phyloP scores from a whole-genome alignment of 2,888 invertebrate genomes.

The Glomeris marginata region DNA sequence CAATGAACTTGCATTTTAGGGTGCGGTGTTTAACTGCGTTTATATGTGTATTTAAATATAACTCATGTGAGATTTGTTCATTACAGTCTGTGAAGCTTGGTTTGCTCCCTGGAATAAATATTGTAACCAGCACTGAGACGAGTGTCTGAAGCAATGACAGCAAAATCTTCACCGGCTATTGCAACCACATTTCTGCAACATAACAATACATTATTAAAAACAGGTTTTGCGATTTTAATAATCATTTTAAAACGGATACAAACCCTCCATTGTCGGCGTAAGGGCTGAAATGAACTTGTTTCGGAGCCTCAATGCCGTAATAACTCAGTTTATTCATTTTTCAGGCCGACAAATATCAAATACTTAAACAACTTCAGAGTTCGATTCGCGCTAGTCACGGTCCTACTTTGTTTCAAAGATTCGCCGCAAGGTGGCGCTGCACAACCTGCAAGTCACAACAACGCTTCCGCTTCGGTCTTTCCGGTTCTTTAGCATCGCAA shows the following conservation, averaged over 20 bases:
- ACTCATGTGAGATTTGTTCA: background rate
- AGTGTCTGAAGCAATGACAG: constrained; percentile 88
- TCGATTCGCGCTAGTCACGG: no score
- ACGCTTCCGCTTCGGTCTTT: no score
- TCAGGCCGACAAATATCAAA: no score
- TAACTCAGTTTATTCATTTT: no score
- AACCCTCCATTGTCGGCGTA: constrained; percentile 68
- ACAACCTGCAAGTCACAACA: no score
- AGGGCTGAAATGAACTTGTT: constrained; percentile 43
- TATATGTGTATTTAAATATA: background rate
- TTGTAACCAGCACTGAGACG: constrained; percentile 80
- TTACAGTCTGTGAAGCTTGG: constrained; percentile 63
- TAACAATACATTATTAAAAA: background rate
- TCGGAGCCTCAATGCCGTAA: constrained; percentile 20
- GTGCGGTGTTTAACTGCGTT: background rate
- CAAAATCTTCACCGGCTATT: constrained; percentile 89
- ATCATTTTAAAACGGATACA: no score
- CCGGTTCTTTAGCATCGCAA: no score
- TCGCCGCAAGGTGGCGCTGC: no score
- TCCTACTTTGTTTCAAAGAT: no score
- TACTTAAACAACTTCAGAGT: no score
- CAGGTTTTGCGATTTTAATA: background rate
- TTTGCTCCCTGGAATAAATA: constrained; percentile 75
- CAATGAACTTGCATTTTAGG: no score
- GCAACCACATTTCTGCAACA: constrained; percentile 73